Percentiles rank a stretch among this genome's conserved stretches.
phyloP scores from a whole-genome alignment of 1,140 invertebrate genomes.

The Helicoverpa armigera region DNA sequence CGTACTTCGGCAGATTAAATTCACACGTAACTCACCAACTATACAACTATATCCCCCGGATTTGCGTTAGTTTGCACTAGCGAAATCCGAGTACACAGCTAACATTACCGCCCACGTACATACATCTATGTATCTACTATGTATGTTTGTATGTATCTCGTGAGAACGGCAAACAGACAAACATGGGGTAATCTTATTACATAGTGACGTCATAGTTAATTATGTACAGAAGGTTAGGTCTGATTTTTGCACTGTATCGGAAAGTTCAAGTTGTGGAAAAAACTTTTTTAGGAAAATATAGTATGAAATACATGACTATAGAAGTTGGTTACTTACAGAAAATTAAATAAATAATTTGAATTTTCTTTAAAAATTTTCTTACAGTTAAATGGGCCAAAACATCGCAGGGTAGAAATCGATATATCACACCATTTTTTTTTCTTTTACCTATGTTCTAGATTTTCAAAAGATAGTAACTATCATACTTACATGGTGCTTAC shows the following conservation, averaged over 20 bases:
- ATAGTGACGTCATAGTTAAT: conserved; percentile 23
- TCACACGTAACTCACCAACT: not conserved
- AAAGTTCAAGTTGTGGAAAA: too few species aligned
- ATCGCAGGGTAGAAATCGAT: too few species aligned
- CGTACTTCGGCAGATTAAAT: not conserved
- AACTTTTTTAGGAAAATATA: too few species aligned
- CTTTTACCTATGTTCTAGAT: too few species aligned
- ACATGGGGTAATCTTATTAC: conserved; percentile 28
- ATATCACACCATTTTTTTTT: too few species aligned
- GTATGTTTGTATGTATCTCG: not conserved
- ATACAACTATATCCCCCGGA: not conserved
- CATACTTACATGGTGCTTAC: too few species aligned
- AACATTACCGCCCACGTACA: not conserved
- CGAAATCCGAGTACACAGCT: conserved; percentile 2
- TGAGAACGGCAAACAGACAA: conserved; percentile 18
- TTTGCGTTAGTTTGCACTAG: conserved; percentile 5
- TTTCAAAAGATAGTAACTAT: too few species aligned
- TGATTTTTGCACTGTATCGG: not conserved
- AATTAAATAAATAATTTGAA: too few species aligned
- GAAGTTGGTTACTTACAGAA: too few species aligned
- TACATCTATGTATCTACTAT: not conserved
- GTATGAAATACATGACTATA: too few species aligned
- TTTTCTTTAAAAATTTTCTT: too few species aligned
- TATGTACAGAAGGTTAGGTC: not conserved
- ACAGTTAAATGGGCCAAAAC: too few species aligned